phyloP scores from a whole-genome alignment of 2,888 invertebrate genomes.

The Bellardia bayeri region DNA sequence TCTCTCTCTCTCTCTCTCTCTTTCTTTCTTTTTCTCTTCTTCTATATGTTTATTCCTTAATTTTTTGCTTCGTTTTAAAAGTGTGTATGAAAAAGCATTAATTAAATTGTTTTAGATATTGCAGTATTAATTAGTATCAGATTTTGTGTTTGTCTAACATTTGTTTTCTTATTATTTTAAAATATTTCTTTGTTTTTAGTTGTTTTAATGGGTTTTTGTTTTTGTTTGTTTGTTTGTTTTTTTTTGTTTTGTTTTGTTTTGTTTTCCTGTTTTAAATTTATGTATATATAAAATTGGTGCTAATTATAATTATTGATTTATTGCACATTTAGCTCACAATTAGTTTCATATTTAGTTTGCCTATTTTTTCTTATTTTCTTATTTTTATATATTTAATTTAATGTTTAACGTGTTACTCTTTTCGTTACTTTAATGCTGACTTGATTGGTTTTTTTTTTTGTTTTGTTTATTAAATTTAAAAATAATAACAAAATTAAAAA shows the following conservation, averaged over 20 bases:
- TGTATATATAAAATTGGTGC: constrained; percentile 72
- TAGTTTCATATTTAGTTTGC: constrained; percentile 72
- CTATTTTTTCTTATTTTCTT: constrained; percentile 50
- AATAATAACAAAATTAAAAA: constrained; percentile 34
- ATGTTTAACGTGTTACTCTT: constrained; percentile 44
- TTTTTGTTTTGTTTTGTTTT: constrained; percentile 24
- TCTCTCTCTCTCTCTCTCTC: constrained; percentile 2
- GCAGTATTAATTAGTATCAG: constrained; percentile 16
- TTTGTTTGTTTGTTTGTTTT: constrained; percentile 22
- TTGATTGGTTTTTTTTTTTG: constrained; percentile 47
- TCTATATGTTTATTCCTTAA: background rate
- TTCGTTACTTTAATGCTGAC: constrained; percentile 68
- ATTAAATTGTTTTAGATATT: constrained; percentile 23
- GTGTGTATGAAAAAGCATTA: constrained; percentile 52
- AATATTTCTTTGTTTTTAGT: constrained; percentile 36
- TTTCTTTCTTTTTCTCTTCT: background rate
- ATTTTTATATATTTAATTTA: constrained; percentile 41
- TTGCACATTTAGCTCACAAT: constrained; percentile 74
- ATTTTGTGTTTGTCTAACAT: constrained; percentile 1
- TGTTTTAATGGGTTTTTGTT: constrained; percentile 30
- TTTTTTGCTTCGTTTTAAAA: constrained; percentile 33
- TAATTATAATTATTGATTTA: constrained; percentile 72
- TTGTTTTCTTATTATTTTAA: constrained; percentile 31
- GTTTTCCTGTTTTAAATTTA: background rate
- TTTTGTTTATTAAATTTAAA: constrained; percentile 38